Conservation (phyloP, 2,113 vertebrate species). For the Cyrtonyx montezumae region DNA sequence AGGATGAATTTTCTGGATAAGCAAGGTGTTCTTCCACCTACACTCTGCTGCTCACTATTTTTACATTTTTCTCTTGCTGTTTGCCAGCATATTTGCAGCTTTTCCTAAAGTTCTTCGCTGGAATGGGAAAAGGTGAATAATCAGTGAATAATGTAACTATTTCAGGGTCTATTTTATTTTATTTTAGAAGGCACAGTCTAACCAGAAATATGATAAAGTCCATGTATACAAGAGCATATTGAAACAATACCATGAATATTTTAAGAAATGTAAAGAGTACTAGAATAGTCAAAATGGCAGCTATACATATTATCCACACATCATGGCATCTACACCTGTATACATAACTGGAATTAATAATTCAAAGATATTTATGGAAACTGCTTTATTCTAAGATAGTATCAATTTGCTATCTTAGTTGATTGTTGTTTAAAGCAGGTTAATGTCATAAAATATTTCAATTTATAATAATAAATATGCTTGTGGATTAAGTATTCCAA, state of each 20-base stretch:
- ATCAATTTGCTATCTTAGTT: conserved; percentile 8
- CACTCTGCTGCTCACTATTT: background rate
- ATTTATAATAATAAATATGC: conserved; percentile 33
- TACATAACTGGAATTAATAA: background rate
- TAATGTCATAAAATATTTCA: conserved; percentile 3
- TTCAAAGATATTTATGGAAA: background rate
- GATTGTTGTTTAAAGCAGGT: conserved; percentile 11
- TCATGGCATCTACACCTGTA: background rate
- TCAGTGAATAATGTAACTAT: background rate
- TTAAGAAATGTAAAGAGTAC: conserved; percentile 17
- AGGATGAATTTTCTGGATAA: background rate
- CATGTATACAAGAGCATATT: conserved; percentile 25
- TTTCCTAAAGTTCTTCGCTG: background rate
- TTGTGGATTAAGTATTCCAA: background rate
- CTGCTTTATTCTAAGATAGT: background rate
- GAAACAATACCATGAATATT: conserved; percentile 10
- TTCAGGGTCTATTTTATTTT: background rate
- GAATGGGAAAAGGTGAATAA: background rate
- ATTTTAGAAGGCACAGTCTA: conserved; percentile 13
- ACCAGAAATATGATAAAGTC: conserved; percentile 42
- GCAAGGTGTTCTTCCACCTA: background rate
- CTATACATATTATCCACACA: background rate
- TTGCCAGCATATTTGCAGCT: background rate
- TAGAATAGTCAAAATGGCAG: background rate
- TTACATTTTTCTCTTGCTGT: background rate